phyloP scores from a whole-genome alignment of 2,888 invertebrate genomes.

The Candidula unifasciata region DNA sequence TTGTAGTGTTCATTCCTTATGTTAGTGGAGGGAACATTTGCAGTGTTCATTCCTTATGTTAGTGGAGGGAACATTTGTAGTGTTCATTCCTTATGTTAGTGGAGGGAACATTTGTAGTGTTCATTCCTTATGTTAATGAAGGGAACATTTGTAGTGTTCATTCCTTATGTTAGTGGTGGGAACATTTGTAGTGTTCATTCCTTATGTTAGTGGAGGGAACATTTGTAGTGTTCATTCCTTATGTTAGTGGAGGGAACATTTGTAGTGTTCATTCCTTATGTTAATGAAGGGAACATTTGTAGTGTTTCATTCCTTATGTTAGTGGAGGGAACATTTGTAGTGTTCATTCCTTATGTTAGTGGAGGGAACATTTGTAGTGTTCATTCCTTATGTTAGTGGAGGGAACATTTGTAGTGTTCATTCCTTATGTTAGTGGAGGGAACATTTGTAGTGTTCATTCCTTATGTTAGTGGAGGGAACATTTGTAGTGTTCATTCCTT shows the following conservation, averaged over 20 bases:
- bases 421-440: neutral
- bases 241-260: neutral
- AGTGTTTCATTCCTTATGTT: neutral
- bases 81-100: neutral
- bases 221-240: neutral
- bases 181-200: neutral
- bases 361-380: neutral
- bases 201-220: neutral
- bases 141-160: neutral
- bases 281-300: too few species aligned
- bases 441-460: neutral
- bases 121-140: neutral
- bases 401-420: neutral
- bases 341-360: neutral
- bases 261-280: neutral
- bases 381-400: neutral
- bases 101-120: neutral
- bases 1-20: neutral
- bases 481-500: neutral
- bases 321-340: neutral
- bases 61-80: neutral
- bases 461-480: neutral
- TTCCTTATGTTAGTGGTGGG: neutral
- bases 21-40: neutral
- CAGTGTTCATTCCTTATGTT: neutral